Evolutionary conservation across 2,888 invertebrate species (phyloP), one percentile per base, ranked within the genome.

Genomic region (Drosophila trichaetosa): DNA sequence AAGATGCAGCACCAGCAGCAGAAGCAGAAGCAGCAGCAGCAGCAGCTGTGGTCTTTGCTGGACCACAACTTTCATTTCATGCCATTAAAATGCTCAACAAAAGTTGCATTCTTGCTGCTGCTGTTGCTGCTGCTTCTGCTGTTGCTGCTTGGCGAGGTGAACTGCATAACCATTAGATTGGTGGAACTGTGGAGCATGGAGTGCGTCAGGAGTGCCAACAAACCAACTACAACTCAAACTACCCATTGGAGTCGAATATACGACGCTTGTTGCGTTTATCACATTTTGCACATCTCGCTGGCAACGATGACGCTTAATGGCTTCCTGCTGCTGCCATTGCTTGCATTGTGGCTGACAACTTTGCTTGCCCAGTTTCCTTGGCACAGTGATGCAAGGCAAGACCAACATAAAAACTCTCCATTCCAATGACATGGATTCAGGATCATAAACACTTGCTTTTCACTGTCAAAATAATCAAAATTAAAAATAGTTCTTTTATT

Each of bases 231-330:
- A 24, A 46, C 46, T 46, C 31, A 29, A 36, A n/a, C 64, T 36
- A 67, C 54, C 69, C 81, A 68, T 66, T 65, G 73, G 67, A 79
- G 83, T 73, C 66, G 63, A 70, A 74, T 83, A 83, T 83, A 69
- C 65, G 66, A 54, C 58, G 74, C 74, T 75, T 69, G 80, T 85
- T 80, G 77, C 73, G 77, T 83, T 83, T 83, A 82, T 85, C 87
- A 87, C 82, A 80, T 80, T 78, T 75, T 70, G 87, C 73, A 66
- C 76, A 80, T 69, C 80, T 72, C 57, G 58, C 52, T 60, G 56
- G 53, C 71, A 64, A 73, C 71, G 59, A 62, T 72, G 66, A 62
- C 72, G 68, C 78, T 84, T 82, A 85, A 85, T 87, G 80, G 80
- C 67, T 87, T 87, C 78, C 88, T 80, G 70, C 65, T 68, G 68